Base-by-base conservation (phyloP, 2,888 invertebrate genomes). In the Cheiracanthium punctorium region DNA sequence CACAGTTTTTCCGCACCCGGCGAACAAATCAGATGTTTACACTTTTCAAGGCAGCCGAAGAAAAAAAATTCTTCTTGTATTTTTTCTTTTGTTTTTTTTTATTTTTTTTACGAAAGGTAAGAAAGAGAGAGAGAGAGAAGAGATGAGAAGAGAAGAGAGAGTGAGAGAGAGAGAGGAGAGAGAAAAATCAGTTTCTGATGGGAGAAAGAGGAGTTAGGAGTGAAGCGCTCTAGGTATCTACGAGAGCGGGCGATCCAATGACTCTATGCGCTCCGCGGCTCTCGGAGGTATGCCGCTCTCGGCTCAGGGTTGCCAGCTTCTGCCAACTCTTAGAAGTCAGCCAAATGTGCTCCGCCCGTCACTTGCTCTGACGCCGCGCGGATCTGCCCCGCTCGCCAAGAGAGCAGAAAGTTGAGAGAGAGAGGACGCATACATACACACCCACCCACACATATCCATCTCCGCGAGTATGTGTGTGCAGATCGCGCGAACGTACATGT, bases 281-380 rank as follows among this genome's bases (percentile, higher is more conserved):
- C 43, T 41, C 70, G 70, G 69, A 75, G 82, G 70, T 82, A 82
- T 75, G 67, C 82, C 70, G 37, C 33, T 37, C 33, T 12, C n/a
- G 30, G 58, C 30, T 29, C 70, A 75, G 82, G 82, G 75, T 82
- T 75, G 75, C 82, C 75, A 70, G 43, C 30, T 7, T 24, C 24
- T 43, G 20, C 58, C 32, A n/a, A 70, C 79, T 79, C 48, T 32
- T 29, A 52, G 70, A 82, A 82, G 75, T 75, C 82, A 75, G 82
- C 82, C 82, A 82, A 82, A 71, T 58, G 37, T 58, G 69, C 71
- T 33, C 30, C 43, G 8, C 43, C 17, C 14, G 43, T 48, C 43
- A 48, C 43, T 48, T 7, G 43, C 17, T 10, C 43, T 37, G 43
- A 10, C 43, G 43, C 43, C 43, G 43, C 43, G 14, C 14, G 10